These are phyloP conservation scores for Anolis apletophallus DNA, from an alignment of 2,797 vertebrate species.

Conservation along the genomic window DNA sequence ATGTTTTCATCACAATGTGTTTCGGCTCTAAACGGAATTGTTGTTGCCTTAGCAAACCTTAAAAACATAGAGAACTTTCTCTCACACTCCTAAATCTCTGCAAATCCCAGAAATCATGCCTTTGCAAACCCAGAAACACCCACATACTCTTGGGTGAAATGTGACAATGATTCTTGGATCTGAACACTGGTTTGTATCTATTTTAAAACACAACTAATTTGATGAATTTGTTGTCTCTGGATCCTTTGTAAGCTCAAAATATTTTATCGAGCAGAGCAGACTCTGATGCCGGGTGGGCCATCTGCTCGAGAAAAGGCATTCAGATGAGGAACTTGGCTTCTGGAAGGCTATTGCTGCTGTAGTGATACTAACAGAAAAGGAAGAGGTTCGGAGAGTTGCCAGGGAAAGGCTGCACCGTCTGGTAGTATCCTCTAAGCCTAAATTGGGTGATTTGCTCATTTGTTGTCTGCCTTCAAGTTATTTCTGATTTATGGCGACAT, in stretches of 20 bases:
- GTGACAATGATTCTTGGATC: background rate
- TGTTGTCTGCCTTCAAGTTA: too few species aligned
- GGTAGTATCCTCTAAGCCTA: background rate
- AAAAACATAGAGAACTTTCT: background rate
- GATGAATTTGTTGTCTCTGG: background rate
- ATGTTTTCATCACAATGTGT: too few species aligned
- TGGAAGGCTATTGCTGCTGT: background rate
- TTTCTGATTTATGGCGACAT: too few species aligned
- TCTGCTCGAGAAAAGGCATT: background rate
- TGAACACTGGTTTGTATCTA: background rate
- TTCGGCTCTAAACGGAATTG: background rate
- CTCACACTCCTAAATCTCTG: background rate
- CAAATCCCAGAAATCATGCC: background rate
- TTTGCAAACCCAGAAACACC: background rate
- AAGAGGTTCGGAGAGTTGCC: background rate
- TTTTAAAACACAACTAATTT: background rate
- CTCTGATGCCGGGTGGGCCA: background rate
- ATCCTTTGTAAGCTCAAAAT: background rate
- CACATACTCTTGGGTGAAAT: background rate
- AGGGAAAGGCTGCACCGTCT: background rate
- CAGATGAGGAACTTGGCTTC: background rate
- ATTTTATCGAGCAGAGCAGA: background rate
- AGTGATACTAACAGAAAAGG: background rate
- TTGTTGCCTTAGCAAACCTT: background rate
- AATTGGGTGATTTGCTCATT: background rate